phyloP scores from a whole-genome alignment of 2,888 invertebrate species.

The Drosophila kambysellisi region DNA sequence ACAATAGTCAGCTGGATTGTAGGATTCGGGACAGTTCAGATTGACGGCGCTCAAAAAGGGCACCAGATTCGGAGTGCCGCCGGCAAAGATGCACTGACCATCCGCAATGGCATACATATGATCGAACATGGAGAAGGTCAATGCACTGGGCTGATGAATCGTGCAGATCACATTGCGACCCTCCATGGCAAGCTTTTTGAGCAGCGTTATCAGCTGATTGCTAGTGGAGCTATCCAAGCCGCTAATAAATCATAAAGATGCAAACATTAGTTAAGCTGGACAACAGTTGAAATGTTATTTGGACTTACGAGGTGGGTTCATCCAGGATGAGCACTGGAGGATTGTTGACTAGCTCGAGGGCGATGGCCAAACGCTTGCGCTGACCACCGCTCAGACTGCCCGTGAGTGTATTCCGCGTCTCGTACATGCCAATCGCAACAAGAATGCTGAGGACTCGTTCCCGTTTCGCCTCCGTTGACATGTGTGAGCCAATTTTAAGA shows the following conservation, averaged over 20 bases:
- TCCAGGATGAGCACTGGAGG: slow-evolving; percentile 97
- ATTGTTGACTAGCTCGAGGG: slow-evolving; percentile 95
- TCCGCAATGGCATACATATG: slow-evolving; percentile 93
- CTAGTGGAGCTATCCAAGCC: slow-evolving; percentile 93
- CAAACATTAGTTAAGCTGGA: neutral
- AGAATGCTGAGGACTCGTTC: slow-evolving; percentile 91
- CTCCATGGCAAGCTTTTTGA: slow-evolving; percentile 92
- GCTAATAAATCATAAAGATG: slow-evolving; percentile 85
- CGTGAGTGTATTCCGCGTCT: slow-evolving; percentile 89
- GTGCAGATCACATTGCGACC: slow-evolving; percentile 95
- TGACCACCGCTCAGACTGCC: slow-evolving; percentile 94
- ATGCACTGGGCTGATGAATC: slow-evolving; percentile 96
- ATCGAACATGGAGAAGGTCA: slow-evolving; percentile 94
- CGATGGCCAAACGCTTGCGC: slow-evolving; percentile 94
- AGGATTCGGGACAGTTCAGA: slow-evolving; percentile 93
- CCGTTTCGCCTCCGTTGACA: slow-evolving; percentile 88
- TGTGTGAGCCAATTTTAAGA: slow-evolving; percentile 91
- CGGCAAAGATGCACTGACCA: slow-evolving; percentile 93
- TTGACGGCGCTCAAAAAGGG: slow-evolving; percentile 90
- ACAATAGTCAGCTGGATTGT: slow-evolving; percentile 97
- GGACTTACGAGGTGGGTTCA: slow-evolving; percentile 94
- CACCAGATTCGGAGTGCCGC: slow-evolving; percentile 90
- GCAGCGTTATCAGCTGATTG: slow-evolving; percentile 91
- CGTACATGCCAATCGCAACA: slow-evolving; percentile 90
- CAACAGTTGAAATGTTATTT: neutral